These are phyloP conservation scores for Oenanthe melanoleuca DNA, from an alignment of 2,113 vertebrate genomes.

Conservation along the genomic window DNA sequence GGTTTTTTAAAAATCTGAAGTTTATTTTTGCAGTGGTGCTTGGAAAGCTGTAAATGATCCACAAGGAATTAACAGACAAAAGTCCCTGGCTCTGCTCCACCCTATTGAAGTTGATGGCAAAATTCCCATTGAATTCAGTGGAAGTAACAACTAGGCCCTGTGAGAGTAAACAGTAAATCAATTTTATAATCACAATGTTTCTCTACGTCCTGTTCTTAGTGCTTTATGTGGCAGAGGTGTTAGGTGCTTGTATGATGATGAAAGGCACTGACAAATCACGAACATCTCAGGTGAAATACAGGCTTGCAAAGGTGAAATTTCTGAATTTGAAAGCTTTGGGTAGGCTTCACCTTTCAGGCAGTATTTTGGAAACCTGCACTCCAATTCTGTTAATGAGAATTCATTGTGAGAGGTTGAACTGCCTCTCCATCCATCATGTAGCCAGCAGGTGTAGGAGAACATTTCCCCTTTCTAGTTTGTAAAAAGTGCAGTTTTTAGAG, in stretches of 20 bases:
- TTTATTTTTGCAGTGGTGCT: conserved; percentile 64
- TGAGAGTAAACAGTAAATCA: background rate
- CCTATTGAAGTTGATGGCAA: conserved; percentile 30
- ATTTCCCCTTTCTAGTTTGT: background rate
- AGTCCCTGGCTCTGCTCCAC: conserved; percentile 44
- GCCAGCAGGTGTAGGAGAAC: background rate
- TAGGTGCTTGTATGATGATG: background rate
- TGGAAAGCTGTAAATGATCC: conserved; percentile 65
- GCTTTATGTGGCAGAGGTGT: background rate
- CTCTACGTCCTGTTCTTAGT: background rate
- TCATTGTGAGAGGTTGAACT: background rate
- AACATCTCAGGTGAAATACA: background rate
- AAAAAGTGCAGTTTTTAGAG: background rate
- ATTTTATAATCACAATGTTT: background rate
- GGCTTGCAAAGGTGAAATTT: background rate
- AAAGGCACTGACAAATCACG: background rate
- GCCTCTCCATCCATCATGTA: background rate
- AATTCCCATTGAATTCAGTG: conserved; percentile 41
- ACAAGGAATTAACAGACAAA: conserved; percentile 60
- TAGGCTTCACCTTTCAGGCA: background rate
- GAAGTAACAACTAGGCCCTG: background rate
- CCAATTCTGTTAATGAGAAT: background rate
- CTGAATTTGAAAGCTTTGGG: background rate
- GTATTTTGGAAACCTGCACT: background rate
- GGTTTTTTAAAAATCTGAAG: conserved; percentile 59